These are phyloP conservation scores for Carcina quercana DNA, from an alignment of 2,888 invertebrate species.

Conservation along the genomic window DNA sequence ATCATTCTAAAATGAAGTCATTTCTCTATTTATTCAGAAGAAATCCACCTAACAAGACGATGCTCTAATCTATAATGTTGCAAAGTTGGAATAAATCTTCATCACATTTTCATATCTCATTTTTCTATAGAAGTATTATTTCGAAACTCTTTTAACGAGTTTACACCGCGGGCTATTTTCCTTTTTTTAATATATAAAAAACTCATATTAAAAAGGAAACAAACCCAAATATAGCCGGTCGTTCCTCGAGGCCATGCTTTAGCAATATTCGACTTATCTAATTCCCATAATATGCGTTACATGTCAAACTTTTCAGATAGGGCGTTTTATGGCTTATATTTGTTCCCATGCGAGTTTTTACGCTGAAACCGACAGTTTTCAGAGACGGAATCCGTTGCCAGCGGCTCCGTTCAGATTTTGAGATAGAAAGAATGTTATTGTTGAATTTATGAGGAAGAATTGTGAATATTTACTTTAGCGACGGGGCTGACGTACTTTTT, in stretches of 20 bases:
- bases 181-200: slow-evolving; percentile 28
- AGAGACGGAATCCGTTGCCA: neutral
- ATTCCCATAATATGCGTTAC: slow-evolving; percentile 62
- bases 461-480: no score
- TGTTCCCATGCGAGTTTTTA: slow-evolving; percentile 11
- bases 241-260: slow-evolving; percentile 19
- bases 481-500: no score
- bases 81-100: no score
- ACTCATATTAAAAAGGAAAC: slow-evolving; percentile 21
- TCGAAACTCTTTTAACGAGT: slow-evolving; percentile 9
- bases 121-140: neutral
- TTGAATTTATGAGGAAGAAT: no score
- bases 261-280: slow-evolving; percentile 53
- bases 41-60: no score
- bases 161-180: slow-evolving; percentile 8
- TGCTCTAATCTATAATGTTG: no score
- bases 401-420: neutral
- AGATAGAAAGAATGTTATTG: no score
- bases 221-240: slow-evolving; percentile 20
- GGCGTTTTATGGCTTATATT: slow-evolving; percentile 35
- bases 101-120: no score
- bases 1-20: no score
- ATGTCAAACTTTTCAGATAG: slow-evolving; percentile 64
- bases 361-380: slow-evolving; percentile 6
- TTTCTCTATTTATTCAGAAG: no score